Base-by-base conservation (phyloP, 1,140 invertebrate genomes). In the Brachionus calyciflorus region DNA sequence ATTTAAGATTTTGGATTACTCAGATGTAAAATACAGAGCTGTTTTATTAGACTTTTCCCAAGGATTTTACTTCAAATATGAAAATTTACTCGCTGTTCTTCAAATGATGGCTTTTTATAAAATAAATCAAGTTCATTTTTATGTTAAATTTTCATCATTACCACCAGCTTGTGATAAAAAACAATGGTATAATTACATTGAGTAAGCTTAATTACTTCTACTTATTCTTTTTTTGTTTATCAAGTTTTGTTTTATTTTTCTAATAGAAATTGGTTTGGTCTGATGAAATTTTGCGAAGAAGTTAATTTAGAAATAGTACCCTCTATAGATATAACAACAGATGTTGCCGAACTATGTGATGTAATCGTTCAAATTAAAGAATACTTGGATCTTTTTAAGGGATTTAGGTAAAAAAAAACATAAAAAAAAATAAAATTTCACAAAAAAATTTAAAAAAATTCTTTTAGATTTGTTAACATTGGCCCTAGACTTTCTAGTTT, bases 271-370 rank as follows among this genome's bases (percentile, higher is more conserved):
- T 73, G 69, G 69, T 73, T 73, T 51, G 69, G 69, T 33, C 41
- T 73, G 69, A 73, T 73, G 69, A 73, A 73, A 51, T 73, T 73
- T 41, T 73, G 69, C 17, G 46, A 73, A 49, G 69, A 73, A 37
- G 69, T 73, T 2, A 73, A 55, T 55, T 28, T 73, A 41, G 69
- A 73, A 49, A 55, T 73, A 37, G 69, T 73, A 2, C 69, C 69
- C 9, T 49, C 69, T 1, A 73, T 73, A 24, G 69, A 73, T 24
- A 73, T 73, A 19, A 55, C 46, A 21, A 73, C 19, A 1, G 69
- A 73, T 55, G 69, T 73, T 5, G 69, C 69, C 10, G 46, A 73
- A 24, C 21, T 73, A 10, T 49, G 51, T 28, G 69, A 73, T 14
- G 69, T 73, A 3, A 37, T 53, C 28, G 9, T 3, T 26, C 7